Evolutionary conservation across 1,140 invertebrate species (phyloP), one percentile per base, ranked within the genome.

Genomic region (Lithobius niger): DNA sequence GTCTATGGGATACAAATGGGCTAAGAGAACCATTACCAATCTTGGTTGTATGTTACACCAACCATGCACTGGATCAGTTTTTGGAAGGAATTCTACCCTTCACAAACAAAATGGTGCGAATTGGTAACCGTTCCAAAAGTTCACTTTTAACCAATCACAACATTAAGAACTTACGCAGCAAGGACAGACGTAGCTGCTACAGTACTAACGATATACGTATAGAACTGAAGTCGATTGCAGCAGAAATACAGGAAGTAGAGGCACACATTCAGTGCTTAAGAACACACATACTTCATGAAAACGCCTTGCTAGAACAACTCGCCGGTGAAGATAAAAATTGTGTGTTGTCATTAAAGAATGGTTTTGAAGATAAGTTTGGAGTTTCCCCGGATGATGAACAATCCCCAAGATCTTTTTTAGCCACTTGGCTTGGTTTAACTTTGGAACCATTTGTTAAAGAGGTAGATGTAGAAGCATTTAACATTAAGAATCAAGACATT

Each of bases 1-100:
- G 56, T 2, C 26, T 63, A 3, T 70, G 68, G 67, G 57, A 47
- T 27, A 31, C 28, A 2, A 19, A 47, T 15, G n/a, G n/a, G n/a
- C n/a, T n/a, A n/a, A n/a, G n/a, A n/a, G 19, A 10, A 36, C 6
- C 6, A n/a, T 47, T 36, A n/a, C 81, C 83, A 3, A 81, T 92
- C 53, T 67, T 92, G 1, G 73, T 93, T 13, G 78, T 92, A 21
- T 88, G 86, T 63, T 88, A 82, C 60, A 90, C 86, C 0, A 93
- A 92, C 65, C 86, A 91, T 68, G 88, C 88, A 0, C 66, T 93
- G 1, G 88, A 93, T 73, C 86, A 92, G 65, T 91, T 93, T 71
- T 67, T 93, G n/a, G 79, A 87, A 67, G 83, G 80, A 21, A 74
- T 86, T 10, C 62, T 77, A 3, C 54, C 66, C 18, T 66, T 60